phyloP scores from a whole-genome alignment of 2,113 vertebrate species.

The Turnix velox region DNA sequence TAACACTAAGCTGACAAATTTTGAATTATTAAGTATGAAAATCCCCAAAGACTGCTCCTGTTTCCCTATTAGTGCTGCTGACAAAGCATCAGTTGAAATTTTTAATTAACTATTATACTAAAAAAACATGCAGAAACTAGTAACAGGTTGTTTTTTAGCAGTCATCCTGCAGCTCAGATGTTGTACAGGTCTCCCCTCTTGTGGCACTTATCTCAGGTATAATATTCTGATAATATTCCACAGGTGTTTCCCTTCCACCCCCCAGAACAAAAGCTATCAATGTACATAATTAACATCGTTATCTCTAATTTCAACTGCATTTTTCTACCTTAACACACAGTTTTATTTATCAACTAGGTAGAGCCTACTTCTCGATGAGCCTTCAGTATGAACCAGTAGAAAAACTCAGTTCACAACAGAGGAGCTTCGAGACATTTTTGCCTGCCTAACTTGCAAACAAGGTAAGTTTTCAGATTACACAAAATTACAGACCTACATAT shows the following conservation, averaged over 20 bases:
- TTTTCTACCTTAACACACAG: not conserved
- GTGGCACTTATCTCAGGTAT: not conserved
- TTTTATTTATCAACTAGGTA: not conserved
- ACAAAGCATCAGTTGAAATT: not conserved
- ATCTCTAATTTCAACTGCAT: not conserved
- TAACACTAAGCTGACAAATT: not conserved
- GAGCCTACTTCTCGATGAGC: not conserved
- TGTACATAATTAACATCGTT: not conserved
- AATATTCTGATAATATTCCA: not conserved
- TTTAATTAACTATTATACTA: not conserved
- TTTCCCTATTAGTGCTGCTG: not conserved
- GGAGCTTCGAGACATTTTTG: not conserved
- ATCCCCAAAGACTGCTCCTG: not conserved
- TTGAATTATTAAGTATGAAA: not conserved
- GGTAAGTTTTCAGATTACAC: not conserved
- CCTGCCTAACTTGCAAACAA: accelerated
- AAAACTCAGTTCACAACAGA: not conserved
- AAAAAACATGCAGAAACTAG: not conserved
- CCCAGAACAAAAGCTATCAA: not conserved
- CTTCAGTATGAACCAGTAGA: not conserved
- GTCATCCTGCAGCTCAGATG: not conserved
- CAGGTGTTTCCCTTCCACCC: not conserved
- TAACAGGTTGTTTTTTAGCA: not conserved
- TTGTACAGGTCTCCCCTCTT: not conserved
- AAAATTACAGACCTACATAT: not conserved